Conservation (phyloP, 2,797 vertebrate genomes). For the Sphaeramia orbicularis region DNA sequence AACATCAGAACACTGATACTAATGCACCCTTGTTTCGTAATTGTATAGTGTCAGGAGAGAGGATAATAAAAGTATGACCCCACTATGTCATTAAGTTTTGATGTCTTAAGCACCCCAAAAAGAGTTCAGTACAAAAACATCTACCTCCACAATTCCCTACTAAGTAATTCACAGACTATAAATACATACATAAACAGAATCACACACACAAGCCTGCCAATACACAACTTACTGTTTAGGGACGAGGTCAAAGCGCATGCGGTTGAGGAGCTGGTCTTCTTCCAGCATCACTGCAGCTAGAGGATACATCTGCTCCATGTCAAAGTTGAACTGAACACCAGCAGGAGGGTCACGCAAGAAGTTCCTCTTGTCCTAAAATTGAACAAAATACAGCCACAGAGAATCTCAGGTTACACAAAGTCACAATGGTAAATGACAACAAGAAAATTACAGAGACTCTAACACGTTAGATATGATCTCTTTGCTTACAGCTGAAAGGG, state of each 20-base stretch:
- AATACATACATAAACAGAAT: neutral
- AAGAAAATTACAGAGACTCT: neutral
- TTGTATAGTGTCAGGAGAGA: no score
- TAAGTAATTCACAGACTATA: neutral
- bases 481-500: conserved; percentile 93
- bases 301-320: conserved; percentile 96
- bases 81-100: no score
- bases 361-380: conserved; percentile 93
- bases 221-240: conserved; percentile 91
- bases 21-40: no score
- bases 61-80: no score
- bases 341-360: conserved; percentile 96
- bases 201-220: neutral
- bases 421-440: neutral
- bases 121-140: no score
- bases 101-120: no score
- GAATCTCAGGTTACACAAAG: neutral
- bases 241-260: conserved; percentile 97
- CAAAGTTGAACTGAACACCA: conserved; percentile 96
- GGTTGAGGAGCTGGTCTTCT: conserved; percentile 96
- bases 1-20: no score
- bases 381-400: neutral
- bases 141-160: no score
- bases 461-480: neutral
- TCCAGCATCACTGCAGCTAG: conserved; percentile 95